Base-by-base conservation (phyloP, 1,140 invertebrate species). In the roundworm (Caenorhabditis elegans) region DNA sequence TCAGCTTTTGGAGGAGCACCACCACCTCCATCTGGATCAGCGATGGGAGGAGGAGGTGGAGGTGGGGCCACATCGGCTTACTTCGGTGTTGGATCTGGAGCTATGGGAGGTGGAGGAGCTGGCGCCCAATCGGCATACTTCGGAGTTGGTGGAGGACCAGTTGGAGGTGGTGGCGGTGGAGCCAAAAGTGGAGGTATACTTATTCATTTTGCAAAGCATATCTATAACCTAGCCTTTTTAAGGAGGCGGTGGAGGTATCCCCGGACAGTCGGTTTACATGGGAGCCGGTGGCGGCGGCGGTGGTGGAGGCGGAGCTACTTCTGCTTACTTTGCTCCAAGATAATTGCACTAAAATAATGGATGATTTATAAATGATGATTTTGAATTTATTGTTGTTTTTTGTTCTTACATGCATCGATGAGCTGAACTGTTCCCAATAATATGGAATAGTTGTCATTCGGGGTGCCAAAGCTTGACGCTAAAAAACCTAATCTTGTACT, bases 201-300 rank as follows among this genome's bases (percentile, higher is more conserved):
- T 13, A 8, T 22, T 39, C 22, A 11, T 10, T 19, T 43, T 17
- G 5, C 15, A n/a, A 34, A 19, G 4, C 11, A 22, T 22, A 43
- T 17, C 11, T 17, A 31, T 39, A 39, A 17, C 2, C 17, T 19
- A 43, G 17, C 3, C 13, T 24, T 8, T 19, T 34, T 26, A 22
- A 24, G 60, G 60, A 19, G 60, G 60, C 34, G 60, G 60, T 39
- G 60, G 60, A 13, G 60, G 60, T 39, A 70, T 70, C 34, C 60
- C 60, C 34, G 60, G 60, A 70, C 60, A 70, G 5, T 78, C 77
- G 11, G 77, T 53, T 11, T 78, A 78, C 49, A 36, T 78, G 47
- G 77, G 77, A n/a, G 77, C 49, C 19, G 77, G 77, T 11, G 77
- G 77, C 10, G 77, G 77, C n/a, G 48, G 77, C 19, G 77, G 77